Base-by-base conservation (phyloP, 2,797 vertebrate genomes). In the Spea hammondii region DNA sequence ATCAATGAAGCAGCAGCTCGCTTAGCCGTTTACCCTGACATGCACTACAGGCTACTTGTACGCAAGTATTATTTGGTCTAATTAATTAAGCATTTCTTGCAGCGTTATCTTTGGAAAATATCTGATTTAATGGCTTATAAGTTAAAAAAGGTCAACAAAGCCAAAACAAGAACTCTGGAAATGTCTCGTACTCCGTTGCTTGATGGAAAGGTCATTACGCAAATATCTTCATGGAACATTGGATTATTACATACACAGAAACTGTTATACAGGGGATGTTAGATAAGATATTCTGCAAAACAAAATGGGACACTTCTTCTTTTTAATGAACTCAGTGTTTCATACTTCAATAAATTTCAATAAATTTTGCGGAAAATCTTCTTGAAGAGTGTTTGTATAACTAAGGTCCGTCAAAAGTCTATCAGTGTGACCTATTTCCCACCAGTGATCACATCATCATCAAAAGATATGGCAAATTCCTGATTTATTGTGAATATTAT, bases 1-100 rank as follows among this genome's bases (percentile, higher is more conserved):
- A 53, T 69, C 67, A 69, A 69, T 69, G 67, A 53, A 69, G 67
- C 67, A 69, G 67, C 67, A 69, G 53, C 12, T 32, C 53, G 67
- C 67, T 47, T 51, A 17, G 49, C 32, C 50, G 50, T 17, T 53
- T 69, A 69, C 49, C 67, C 67, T 53, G 67, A 69, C n/a, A 69
- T 69, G 44, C 67, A 69, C 67, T 49, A 69, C 67, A 69, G 49
- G 67, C 67, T 69, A 69, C 67, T 53, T 69, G 49, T 14, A 49
- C 67, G 53, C 48, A 69, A 17, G 53, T 14, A 69, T 51, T 4
- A 67, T 48, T 51, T 69, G 49, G 14, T 2, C 49, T 51, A 51
- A 69, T 69, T 69, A 69, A 69, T 51, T 51, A 69, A 53, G 67
- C 48, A 51, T 69, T 53, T 51, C 67, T 51, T 50, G 48, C 67